Evolutionary conservation across 1,140 invertebrate species (phyloP).

Genomic region (Drosophila ogumai): DNA sequence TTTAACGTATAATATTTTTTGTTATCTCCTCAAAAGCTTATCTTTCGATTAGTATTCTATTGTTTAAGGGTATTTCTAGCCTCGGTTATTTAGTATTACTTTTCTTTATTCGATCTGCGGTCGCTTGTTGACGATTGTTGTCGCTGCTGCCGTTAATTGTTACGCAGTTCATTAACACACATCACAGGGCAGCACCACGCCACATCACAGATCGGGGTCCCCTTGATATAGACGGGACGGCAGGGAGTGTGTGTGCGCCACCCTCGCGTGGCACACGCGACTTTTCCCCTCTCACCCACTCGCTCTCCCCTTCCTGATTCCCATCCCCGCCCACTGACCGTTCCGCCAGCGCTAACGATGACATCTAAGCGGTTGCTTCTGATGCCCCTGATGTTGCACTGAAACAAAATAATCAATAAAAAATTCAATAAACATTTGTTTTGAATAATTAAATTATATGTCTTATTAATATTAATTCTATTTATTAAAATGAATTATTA

Average conservation of each 20-base stretch:
- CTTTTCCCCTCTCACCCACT: slow-evolving; percentile 31
- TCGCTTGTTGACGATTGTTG: slow-evolving; percentile 45
- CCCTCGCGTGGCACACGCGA: slow-evolving; percentile 81
- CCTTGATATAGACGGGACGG: neutral
- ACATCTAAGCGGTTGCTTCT: slow-evolving; percentile 73
- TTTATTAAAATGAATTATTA: too few relatives aligned
- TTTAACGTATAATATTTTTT: too few relatives aligned
- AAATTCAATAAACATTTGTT: too few relatives aligned
- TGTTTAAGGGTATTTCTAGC: neutral
- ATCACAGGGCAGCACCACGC: slow-evolving; percentile 53
- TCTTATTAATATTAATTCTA: too few relatives aligned
- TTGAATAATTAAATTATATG: too few relatives aligned
- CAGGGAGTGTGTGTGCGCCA: slow-evolving; percentile 47
- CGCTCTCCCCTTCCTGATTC: neutral
- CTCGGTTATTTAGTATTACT: slow-evolving; percentile 18
- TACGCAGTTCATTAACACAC: slow-evolving; percentile 81
- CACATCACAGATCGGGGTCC: slow-evolving; percentile 27
- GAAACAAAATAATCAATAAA: neutral
- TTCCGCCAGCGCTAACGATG: slow-evolving; percentile 69
- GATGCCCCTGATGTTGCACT: slow-evolving; percentile 22
- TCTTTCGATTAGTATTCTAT: neutral
- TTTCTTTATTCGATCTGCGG: slow-evolving; percentile 16
- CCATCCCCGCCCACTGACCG: slow-evolving; percentile 22
- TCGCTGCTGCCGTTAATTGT: slow-evolving; percentile 71
- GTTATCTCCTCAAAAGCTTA: too few relatives aligned